Evolutionary conservation across 2,888 invertebrate species (phyloP).

Genomic region (Xylota sylvarum): DNA sequence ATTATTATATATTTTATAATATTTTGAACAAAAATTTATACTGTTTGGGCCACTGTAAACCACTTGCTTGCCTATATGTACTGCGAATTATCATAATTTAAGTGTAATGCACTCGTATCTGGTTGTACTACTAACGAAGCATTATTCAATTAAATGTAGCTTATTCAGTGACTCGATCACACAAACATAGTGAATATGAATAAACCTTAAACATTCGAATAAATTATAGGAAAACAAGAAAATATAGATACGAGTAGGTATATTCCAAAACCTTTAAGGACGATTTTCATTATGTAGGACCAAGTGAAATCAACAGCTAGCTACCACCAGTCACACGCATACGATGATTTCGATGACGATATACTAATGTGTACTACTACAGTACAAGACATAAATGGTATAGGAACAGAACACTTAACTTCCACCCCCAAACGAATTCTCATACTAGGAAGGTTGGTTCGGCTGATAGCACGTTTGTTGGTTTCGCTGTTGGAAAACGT

Average conservation of each 20-base stretch:
- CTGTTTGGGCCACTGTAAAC: conserved; percentile 3
- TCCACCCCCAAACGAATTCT: conserved; percentile 58
- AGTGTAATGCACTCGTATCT: conserved; percentile 60
- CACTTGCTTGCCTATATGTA: conserved; percentile 17
- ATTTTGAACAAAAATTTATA: background rate
- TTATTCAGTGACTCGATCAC: background rate
- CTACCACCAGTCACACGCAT: conserved; percentile 21
- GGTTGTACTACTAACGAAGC: conserved; percentile 44
- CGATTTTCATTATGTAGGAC: conserved; percentile 13
- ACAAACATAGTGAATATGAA: conserved; percentile 17
- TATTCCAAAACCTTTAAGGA: background rate
- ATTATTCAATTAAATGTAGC: conserved; percentile 61
- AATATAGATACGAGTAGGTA: background rate
- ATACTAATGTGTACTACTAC: conserved; percentile 20
- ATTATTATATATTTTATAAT: background rate
- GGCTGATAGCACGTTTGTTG: conserved; percentile 64
- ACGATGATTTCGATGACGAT: background rate
- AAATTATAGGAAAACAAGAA: background rate
- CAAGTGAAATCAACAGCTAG: conserved; percentile 50
- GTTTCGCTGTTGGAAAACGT: conserved; percentile 56
- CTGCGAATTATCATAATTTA: conserved; percentile 69
- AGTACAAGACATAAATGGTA: conserved; percentile 40
- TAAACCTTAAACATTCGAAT: background rate
- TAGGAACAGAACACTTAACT: conserved; percentile 43
- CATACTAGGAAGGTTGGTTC: conserved; percentile 67